Percentiles rank a stretch among this genome's conserved stretches.
Evolutionary conservation across 2,113 vertebrate genomes (phyloP).

Genomic region (Phyllopteryx taeniolatus): DNA sequence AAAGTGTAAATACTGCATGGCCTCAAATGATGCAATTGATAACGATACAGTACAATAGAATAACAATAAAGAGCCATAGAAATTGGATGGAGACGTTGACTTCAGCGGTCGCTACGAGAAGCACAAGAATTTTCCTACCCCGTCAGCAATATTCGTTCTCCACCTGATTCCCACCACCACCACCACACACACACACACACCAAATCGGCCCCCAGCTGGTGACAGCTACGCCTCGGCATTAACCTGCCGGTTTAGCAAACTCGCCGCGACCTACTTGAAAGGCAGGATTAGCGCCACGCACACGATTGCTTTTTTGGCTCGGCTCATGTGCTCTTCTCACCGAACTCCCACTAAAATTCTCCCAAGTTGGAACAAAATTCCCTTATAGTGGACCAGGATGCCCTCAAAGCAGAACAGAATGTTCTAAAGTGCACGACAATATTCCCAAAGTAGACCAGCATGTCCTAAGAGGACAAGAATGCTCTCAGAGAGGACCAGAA

Average conservation of each 20-base stretch:
- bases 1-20: too few species aligned
- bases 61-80: too few species aligned
- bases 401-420: background rate
- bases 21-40: too few species aligned
- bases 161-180: background rate
- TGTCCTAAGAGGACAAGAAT: background rate
- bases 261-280: slow-evolving; percentile 39
- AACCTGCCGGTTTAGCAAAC: slow-evolving; percentile 67
- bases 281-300: slow-evolving; percentile 66
- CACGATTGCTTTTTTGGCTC: slow-evolving; percentile 66
- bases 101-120: slow-evolving; percentile 9
- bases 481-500: background rate
- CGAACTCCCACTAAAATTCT: background rate
- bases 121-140: background rate
- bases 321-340: slow-evolving; percentile 50
- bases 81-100: too few species aligned
- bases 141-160: background rate
- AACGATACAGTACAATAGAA: too few species aligned
- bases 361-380: background rate
- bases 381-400: background rate
- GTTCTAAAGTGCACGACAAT: background rate
- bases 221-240: slow-evolving; percentile 59
- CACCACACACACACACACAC: background rate
- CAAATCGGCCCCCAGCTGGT: background rate
- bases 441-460: background rate